Evolutionary conservation across 1,140 invertebrate genomes (phyloP).

Genomic region (Drosophila malerkotliana): DNA sequence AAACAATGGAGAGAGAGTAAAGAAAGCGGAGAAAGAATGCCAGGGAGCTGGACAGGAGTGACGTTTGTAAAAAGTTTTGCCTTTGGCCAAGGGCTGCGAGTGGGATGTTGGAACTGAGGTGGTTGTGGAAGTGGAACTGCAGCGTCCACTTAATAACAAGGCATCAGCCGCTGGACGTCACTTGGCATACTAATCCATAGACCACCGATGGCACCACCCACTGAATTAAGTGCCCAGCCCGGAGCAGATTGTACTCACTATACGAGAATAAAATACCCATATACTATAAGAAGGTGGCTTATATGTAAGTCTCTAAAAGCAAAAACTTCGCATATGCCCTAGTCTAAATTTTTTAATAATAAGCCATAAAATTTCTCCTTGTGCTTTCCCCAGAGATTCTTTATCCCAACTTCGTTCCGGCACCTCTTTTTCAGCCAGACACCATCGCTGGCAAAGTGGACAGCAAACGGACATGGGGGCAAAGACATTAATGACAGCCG

Average conservation of each 20-base stretch:
- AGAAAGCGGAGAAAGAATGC: conserved; percentile 16
- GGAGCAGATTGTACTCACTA: conserved; percentile 3
- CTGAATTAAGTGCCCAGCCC: conserved; percentile 51
- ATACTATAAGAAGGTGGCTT: background rate
- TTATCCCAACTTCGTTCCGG: conserved; percentile 28
- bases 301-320: background rate
- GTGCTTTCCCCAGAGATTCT: conserved; percentile 20
- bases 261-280: background rate
- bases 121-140: conserved; percentile 32
- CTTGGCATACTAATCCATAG: conserved; percentile 71
- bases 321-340: background rate
- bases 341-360: background rate
- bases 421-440: conserved; percentile 21
- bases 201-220: conserved; percentile 19
- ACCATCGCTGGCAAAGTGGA: conserved; percentile 39
- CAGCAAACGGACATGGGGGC: conserved; percentile 52
- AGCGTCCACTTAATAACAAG: conserved; percentile 68
- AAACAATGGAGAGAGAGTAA: conserved; percentile 19
- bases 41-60: conserved; percentile 27
- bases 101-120: background rate
- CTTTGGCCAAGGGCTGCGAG: conserved; percentile 41
- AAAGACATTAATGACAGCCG: conserved; percentile 54
- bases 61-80: conserved; percentile 74
- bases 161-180: conserved; percentile 63
- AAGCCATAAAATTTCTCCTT: background rate